Percentiles rank a stretch among this genome's conserved stretches.
Conservation (phyloP, 2,113 vertebrate genomes). For the Tragelaphus strepsiceros region DNA sequence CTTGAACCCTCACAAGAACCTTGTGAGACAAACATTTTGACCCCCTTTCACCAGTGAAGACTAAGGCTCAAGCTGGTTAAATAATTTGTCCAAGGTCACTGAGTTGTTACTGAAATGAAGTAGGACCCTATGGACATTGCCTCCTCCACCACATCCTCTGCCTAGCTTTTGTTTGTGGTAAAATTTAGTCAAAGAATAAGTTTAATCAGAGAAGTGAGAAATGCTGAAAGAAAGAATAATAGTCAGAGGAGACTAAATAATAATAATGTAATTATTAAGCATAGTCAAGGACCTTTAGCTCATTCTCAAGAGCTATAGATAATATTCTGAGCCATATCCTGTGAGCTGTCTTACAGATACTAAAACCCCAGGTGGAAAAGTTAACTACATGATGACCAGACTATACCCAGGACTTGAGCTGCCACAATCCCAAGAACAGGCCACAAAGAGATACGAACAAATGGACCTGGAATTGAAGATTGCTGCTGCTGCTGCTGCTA, state of each 20-base stretch:
- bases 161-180: neutral
- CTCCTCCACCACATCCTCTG: neutral
- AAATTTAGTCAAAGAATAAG: neutral
- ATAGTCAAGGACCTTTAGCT: neutral
- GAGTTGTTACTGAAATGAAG: neutral
- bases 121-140: neutral
- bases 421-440: neutral
- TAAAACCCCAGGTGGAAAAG: neutral
- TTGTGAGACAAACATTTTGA: neutral
- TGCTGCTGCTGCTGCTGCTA: too few relatives aligned
- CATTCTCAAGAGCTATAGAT: neutral
- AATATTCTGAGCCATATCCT: neutral
- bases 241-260: neutral
- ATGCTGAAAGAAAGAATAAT: neutral
- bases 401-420: neutral
- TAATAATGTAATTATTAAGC: neutral
- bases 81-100: neutral
- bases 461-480: neutral
- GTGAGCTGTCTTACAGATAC: neutral
- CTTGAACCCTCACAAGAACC: neutral
- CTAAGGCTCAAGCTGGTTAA: neutral
- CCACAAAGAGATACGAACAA: neutral
- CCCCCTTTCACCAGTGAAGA: neutral
- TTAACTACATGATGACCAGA: neutral
- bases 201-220: neutral